Conservation (phyloP, 2,888 invertebrate species). For the Apamea crenata region DNA sequence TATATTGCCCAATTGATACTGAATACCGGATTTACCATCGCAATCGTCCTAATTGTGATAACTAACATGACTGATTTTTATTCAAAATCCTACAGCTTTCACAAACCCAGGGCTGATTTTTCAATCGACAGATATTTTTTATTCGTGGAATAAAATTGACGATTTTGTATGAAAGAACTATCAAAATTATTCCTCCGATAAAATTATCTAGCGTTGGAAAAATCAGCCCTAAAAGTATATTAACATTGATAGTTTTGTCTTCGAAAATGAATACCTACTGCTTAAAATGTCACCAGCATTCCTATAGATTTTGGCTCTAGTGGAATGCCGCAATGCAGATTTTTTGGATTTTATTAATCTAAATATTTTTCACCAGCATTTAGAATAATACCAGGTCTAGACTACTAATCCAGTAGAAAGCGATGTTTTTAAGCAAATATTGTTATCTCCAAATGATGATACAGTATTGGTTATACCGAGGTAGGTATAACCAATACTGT, state of each 20-base stretch:
- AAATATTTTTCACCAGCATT: background rate
- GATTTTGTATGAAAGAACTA: too few relatives aligned
- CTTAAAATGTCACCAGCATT: background rate
- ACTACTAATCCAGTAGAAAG: background rate
- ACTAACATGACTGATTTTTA: background rate
- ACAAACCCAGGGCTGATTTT: background rate
- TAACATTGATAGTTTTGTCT: background rate
- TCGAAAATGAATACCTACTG: background rate
- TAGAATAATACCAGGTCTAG: background rate
- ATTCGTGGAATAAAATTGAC: too few relatives aligned
- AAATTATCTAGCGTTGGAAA: too few relatives aligned
- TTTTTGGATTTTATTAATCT: background rate
- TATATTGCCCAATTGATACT: conserved; percentile 31
- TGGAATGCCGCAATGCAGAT: background rate
- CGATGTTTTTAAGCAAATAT: background rate
- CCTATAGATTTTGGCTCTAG: background rate
- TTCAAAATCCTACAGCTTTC: background rate
- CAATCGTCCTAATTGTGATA: background rate
- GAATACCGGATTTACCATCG: background rate
- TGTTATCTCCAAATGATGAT: conserved; percentile 11
- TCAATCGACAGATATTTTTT: too few relatives aligned
- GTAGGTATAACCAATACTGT: too few relatives aligned
- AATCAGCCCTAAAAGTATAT: background rate
- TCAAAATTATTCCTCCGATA: too few relatives aligned
- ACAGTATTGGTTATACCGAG: background rate